Conservation (phyloP, 2,113 vertebrate genomes). For the Tachycineta bicolor region DNA sequence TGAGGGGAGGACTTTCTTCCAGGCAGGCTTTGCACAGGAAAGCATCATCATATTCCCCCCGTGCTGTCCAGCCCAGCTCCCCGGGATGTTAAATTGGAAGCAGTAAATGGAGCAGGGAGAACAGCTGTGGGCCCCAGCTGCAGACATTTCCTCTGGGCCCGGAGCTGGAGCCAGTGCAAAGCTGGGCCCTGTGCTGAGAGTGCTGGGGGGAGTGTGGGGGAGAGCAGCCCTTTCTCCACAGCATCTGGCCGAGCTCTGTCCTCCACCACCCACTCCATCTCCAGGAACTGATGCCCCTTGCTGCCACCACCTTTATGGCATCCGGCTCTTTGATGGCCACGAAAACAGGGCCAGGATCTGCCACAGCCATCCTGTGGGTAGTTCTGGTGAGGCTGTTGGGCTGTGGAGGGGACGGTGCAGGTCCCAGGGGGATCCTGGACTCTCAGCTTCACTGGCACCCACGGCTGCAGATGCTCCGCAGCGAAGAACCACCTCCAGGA, state of each 20-base stretch:
- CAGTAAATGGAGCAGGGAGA: not conserved
- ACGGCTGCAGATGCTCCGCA: fast-evolving
- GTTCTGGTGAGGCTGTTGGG: not conserved
- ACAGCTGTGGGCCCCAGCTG: constrained; percentile 44
- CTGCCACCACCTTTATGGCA: not conserved
- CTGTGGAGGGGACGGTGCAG: fast-evolving
- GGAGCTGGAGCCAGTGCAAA: not conserved
- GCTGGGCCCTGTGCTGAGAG: not conserved
- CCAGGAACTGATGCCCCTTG: not conserved
- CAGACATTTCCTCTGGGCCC: constrained; percentile 43
- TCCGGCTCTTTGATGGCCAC: too few species aligned
- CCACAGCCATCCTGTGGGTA: fast-evolving
- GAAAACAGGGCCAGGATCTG: fast-evolving
- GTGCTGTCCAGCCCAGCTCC: not conserved
- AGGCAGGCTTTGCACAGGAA: not conserved
- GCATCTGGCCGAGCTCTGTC: not conserved
- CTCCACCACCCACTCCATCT: fast-evolving
- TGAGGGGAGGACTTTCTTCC: not conserved
- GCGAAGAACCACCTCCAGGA: fast-evolving
- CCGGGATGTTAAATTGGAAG: not conserved
- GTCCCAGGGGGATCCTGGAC: not conserved
- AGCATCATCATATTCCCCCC: not conserved
- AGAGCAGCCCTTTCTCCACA: not conserved
- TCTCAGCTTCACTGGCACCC: not conserved
- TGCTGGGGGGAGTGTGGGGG: not conserved